These are phyloP conservation scores for Macquaria ambigua DNA, from an alignment of 2,113 vertebrate genomes.

Conservation along the genomic window DNA sequence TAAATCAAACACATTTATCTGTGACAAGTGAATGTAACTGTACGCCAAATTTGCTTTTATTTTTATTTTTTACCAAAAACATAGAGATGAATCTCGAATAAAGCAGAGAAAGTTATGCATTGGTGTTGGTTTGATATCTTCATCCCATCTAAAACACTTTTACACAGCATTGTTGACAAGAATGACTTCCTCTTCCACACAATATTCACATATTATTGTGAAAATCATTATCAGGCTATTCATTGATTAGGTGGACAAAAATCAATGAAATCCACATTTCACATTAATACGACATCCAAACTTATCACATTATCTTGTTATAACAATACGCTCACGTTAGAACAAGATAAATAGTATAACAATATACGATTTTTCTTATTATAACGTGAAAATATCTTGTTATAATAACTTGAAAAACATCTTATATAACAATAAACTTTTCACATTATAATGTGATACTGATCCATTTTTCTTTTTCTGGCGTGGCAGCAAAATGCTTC, in stretches of 20 bases:
- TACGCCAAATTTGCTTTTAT: conserved; percentile 86
- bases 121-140: conserved; percentile 4
- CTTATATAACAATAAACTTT: too few species aligned
- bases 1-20: conserved; percentile 75
- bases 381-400: too few species aligned
- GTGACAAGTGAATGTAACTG: conserved; percentile 94
- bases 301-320: too few species aligned
- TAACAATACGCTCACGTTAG: too few species aligned
- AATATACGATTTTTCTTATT: too few species aligned
- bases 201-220: background rate
- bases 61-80: conserved; percentile 78
- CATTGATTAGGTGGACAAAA: background rate
- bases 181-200: background rate
- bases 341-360: too few species aligned
- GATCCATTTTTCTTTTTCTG: too few species aligned
- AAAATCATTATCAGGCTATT: background rate
- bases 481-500: too few species aligned
- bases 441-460: too few species aligned
- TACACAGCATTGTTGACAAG: background rate
- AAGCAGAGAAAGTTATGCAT: conserved; percentile 62
- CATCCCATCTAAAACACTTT: background rate
- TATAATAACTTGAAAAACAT: too few species aligned
- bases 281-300: too few species aligned
- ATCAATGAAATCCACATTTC: background rate
- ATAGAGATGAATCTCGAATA: conserved; percentile 70